These are phyloP conservation scores for Pachycephus smyrnensis DNA, from an alignment of 2,888 invertebrate species.

Conservation along the genomic window DNA sequence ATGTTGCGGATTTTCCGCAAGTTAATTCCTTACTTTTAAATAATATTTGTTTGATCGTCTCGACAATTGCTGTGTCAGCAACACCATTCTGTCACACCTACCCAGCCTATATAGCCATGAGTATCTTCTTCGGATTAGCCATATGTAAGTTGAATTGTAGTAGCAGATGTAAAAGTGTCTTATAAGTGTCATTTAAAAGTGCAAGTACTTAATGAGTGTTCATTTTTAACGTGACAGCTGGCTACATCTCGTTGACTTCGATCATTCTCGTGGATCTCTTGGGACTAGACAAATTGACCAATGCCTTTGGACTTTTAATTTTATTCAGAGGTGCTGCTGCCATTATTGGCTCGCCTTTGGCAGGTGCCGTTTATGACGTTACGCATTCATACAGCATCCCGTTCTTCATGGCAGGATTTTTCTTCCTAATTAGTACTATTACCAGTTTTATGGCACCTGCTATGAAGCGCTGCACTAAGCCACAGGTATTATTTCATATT, in stretches of 20 bases:
- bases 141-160: conserved; percentile 77
- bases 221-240: conserved; percentile 73
- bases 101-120: conserved; percentile 80
- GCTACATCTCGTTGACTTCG: conserved; percentile 97
- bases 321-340: conserved; percentile 95
- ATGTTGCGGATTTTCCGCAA: conserved; percentile 90
- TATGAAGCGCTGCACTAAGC: conserved; percentile 71
- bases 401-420: conserved; percentile 91
- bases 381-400: conserved; percentile 88
- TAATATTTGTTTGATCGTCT: conserved; percentile 90
- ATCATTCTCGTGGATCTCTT: conserved; percentile 97
- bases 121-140: conserved; percentile 91
- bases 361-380: conserved; percentile 91
- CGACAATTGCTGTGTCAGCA: conserved; percentile 85
- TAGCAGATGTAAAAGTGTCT: background rate
- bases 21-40: conserved; percentile 94
- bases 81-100: conserved; percentile 88
- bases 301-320: conserved; percentile 96
- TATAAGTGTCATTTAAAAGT: background rate
- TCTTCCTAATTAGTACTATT: conserved; percentile 86
- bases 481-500: conserved; percentile 46
- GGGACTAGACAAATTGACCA: conserved; percentile 95
- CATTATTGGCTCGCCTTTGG: conserved; percentile 85
- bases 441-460: conserved; percentile 87
- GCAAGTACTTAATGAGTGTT: background rate